Evolutionary conservation across 2,888 invertebrate species (phyloP).

Genomic region (Amphipyra tragopoginis): DNA sequence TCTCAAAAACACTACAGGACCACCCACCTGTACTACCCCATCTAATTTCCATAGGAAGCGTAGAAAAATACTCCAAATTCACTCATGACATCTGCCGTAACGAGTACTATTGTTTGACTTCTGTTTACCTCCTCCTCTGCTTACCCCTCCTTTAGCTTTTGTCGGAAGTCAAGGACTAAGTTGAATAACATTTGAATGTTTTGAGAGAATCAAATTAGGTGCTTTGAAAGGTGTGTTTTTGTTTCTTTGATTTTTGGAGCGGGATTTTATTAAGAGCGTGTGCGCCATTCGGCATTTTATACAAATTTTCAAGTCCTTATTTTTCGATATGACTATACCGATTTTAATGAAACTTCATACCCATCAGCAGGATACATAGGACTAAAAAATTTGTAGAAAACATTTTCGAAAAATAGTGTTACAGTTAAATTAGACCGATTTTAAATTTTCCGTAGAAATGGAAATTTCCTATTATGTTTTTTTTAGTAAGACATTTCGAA

Average conservation of each 20-base stretch:
- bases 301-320: too few relatives aligned
- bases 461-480: too few relatives aligned
- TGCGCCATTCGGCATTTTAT: too few relatives aligned
- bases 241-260: conserved; percentile 15
- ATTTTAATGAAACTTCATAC: too few relatives aligned
- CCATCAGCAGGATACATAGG: too few relatives aligned
- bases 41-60: conserved; percentile 48
- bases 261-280: too few relatives aligned
- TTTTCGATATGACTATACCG: too few relatives aligned
- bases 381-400: too few relatives aligned
- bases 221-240: not conserved
- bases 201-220: conserved; percentile 20
- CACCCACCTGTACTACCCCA: not conserved
- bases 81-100: conserved; percentile 44
- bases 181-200: conserved; percentile 45
- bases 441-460: too few relatives aligned
- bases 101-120: conserved; percentile 51
- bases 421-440: too few relatives aligned
- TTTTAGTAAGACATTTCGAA: too few relatives aligned
- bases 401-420: too few relatives aligned
- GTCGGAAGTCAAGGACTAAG: conserved; percentile 31
- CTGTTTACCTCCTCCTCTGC: conserved; percentile 37
- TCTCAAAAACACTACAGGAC: not conserved
- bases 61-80: conserved; percentile 48
- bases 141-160: conserved; percentile 19